Evolutionary conservation across 2,888 invertebrate species (phyloP), one percentile per base, ranked within the genome.

Genomic region (Podabrus alpinus): DNA sequence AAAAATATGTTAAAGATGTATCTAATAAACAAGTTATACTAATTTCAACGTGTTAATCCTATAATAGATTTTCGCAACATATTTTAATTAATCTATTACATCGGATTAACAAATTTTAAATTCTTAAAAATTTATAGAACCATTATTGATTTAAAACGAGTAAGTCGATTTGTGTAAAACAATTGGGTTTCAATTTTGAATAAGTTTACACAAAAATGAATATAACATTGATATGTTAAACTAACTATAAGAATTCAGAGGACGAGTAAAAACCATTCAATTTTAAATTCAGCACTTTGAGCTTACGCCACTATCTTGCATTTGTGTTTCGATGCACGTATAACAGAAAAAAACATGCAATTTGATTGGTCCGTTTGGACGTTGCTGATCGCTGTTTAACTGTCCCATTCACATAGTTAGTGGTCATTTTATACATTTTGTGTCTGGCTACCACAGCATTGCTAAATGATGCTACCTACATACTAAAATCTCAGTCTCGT

Each of bases 291-390:
- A 77, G 73, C 71, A 75, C 73, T 77, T 75, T 69, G 73, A 75
- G 77, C 73, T 77, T 77, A 77, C 75, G 75, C 77, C 75, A 75
- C 77, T 77, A 75, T 72, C 74, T 71, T 25, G 74, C 77, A 71
- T 76, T 83, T 81, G 77, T 79, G 76, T 81, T 82, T 80, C 83
- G 75, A 73, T 72, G 79, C 83, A 83, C 83, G 83, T 83, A 81
- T 71, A 68, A 74, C 75, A 79, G 79, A 83, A 84, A 83, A 83
- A 84, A 81, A 79, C 78, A 75, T 76, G 81, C 80, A 82, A 83
- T 83, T 81, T 82, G 83, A 84, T 84, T 84, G 83, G 82, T 79
- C 81, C 81, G 81, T 79, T 83, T 80, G 83, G 83, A 82, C 81
- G 79, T 80, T 78, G 81, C 80, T 80, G 83, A 82, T 83, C 81